Conservation (phyloP, 2,113 vertebrate genomes). For the Trinectes maculatus region DNA sequence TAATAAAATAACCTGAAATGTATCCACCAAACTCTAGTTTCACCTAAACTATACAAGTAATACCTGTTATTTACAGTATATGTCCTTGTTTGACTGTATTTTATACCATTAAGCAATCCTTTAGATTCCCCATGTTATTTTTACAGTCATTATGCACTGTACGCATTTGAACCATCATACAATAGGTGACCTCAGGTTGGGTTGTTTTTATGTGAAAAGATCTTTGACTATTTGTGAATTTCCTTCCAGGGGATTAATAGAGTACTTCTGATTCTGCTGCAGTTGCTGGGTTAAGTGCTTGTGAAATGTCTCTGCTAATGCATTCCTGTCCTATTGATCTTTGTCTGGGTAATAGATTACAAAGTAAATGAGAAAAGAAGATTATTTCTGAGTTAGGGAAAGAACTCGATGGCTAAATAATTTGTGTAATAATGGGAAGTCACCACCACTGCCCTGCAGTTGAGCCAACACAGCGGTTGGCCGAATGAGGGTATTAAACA, state of each 20-base stretch:
- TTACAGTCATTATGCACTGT: background rate
- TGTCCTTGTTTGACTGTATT: too few relatives aligned
- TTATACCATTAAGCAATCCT: too few relatives aligned
- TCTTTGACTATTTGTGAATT: too few relatives aligned
- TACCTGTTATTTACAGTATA: too few relatives aligned
- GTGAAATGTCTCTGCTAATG: constrained; percentile 40
- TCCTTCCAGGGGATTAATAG: too few relatives aligned
- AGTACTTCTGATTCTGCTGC: constrained; percentile 5
- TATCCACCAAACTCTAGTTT: background rate
- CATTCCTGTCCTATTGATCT: constrained; percentile 37
- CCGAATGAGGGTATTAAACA: constrained; percentile 16
- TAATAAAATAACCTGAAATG: background rate
- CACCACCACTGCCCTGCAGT: background rate
- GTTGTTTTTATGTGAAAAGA: constrained; percentile 24
- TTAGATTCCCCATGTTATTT: too few relatives aligned
- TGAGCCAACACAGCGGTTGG: background rate
- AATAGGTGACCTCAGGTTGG: background rate
- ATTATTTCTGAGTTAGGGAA: constrained; percentile 37
- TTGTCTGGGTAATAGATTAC: constrained; percentile 36
- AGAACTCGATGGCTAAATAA: constrained; percentile 48
- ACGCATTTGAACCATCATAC: background rate
- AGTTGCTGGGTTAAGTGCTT: constrained; percentile 37
- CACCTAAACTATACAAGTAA: too few relatives aligned
- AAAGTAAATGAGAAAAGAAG: constrained; percentile 47
- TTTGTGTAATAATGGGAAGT: constrained; percentile 46